Evolutionary conservation across 1,140 invertebrate species (phyloP).

Genomic region (Bombyx mandarina): DNA sequence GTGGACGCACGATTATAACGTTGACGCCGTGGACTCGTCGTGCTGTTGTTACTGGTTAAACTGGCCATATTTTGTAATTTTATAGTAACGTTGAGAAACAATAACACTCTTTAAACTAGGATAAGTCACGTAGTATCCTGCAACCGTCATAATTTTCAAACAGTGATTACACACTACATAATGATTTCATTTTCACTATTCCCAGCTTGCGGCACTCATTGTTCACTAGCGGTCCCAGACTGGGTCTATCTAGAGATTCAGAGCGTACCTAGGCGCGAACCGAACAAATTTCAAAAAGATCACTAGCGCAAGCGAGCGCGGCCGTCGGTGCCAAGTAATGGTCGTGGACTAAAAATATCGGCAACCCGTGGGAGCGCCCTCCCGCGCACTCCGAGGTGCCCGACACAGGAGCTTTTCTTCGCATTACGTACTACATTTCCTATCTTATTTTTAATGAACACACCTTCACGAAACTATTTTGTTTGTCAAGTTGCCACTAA

Average conservation of each 20-base stretch:
- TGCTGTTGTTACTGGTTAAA: conserved; percentile 34
- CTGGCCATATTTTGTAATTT: conserved; percentile 39
- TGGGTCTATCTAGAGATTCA: conserved; percentile 44
- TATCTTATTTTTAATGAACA: conserved; percentile 14
- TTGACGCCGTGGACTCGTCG: conserved; percentile 68
- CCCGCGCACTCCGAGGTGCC: conserved; percentile 62
- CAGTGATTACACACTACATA: conserved; percentile 1
- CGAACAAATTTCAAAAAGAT: conserved; percentile 62
- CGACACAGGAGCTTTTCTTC: conserved; percentile 59
- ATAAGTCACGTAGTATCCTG: conserved; percentile 42
- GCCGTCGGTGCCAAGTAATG: conserved; percentile 69
- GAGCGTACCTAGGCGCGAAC: conserved; percentile 53
- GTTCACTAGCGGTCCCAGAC: conserved; percentile 36
- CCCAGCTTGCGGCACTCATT: conserved; percentile 20
- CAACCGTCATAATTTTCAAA: conserved; percentile 42
- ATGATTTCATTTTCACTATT: conserved; percentile 8
- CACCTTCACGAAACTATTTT: background rate
- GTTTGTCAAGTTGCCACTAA: too few species aligned
- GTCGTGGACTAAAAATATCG: conserved; percentile 68
- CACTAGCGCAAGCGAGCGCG: conserved; percentile 62
- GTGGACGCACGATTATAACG: conserved; percentile 83
- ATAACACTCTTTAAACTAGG: conserved; percentile 44
- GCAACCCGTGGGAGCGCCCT: conserved; percentile 70
- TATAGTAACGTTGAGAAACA: conserved; percentile 16
- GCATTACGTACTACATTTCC: conserved; percentile 38